Evolutionary conservation across 2,888 invertebrate species (phyloP).

Genomic region (Tiphia femorata): DNA sequence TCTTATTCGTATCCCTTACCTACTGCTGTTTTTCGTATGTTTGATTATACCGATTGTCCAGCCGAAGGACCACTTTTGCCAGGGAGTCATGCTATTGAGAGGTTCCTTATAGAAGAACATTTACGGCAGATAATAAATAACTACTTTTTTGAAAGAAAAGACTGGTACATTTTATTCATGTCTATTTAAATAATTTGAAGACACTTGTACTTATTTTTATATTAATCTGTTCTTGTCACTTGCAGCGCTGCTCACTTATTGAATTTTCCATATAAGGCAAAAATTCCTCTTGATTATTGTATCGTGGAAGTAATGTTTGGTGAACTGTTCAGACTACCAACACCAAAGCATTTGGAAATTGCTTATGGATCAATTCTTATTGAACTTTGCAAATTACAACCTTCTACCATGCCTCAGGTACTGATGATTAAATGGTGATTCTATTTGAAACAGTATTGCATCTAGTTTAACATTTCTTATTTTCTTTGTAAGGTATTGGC

Average conservation of each 20-base stretch:
- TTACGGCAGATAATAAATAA: conserved; percentile 93
- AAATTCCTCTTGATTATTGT: conserved; percentile 97
- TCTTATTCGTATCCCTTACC: conserved; percentile 94
- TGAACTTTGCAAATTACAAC: conserved; percentile 96
- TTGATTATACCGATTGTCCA: conserved; percentile 98
- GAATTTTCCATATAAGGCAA: conserved; percentile 92
- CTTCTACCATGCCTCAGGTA: conserved; percentile 95
- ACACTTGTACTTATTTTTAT: neutral
- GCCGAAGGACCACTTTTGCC: conserved; percentile 89
- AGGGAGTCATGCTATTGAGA: conserved; percentile 96
- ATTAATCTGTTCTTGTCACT: conserved; percentile 21
- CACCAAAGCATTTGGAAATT: conserved; percentile 89
- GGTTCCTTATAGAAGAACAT: conserved; percentile 98
- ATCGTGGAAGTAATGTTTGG: conserved; percentile 97
- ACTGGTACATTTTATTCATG: conserved; percentile 80
- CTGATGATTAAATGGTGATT: conserved; percentile 2
- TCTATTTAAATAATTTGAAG: neutral
- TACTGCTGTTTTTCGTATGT: conserved; percentile 94
- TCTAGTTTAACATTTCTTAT: neutral
- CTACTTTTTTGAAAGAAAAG: conserved; percentile 90
- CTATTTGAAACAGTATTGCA: neutral
- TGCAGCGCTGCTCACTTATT: conserved; percentile 87
- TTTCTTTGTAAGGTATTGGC: conserved; percentile 79
- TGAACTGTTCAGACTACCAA: conserved; percentile 93
- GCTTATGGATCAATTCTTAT: conserved; percentile 95